Evolutionary conservation across 2,888 invertebrate species (phyloP).

Genomic region (Strigamia transsilvanica): DNA sequence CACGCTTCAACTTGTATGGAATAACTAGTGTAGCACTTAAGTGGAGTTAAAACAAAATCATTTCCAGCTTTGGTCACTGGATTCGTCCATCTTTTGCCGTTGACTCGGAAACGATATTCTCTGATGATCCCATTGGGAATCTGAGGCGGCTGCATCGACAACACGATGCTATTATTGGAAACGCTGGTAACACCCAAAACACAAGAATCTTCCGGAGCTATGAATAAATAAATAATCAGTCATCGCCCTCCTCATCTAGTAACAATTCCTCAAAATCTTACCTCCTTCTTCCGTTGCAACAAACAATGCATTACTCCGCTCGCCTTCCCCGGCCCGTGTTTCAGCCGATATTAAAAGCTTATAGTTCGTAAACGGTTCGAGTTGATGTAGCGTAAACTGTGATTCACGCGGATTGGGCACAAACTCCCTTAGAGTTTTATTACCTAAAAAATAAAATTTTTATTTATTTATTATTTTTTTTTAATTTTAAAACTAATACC

Average conservation of each 20-base stretch:
- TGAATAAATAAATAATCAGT: neutral
- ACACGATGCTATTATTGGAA: constrained; percentile 52
- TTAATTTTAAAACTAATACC: constrained; percentile 36
- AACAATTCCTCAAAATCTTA: neutral
- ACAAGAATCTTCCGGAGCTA: constrained; percentile 52
- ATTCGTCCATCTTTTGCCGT: constrained; percentile 27
- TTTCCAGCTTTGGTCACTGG: neutral
- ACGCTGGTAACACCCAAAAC: constrained; percentile 43
- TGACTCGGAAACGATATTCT: constrained; percentile 21
- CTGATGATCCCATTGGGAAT: constrained; percentile 56
- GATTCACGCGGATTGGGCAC: constrained; percentile 28
- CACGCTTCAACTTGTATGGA: constrained; percentile 64
- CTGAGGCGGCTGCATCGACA: constrained; percentile 55
- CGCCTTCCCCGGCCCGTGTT: constrained; percentile 67
- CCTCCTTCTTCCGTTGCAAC: constrained; percentile 52
- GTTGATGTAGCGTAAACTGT: constrained; percentile 62
- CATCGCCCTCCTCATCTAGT: too few species aligned
- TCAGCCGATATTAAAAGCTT: constrained; percentile 74
- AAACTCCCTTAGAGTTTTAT: neutral
- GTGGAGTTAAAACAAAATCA: constrained; percentile 8
- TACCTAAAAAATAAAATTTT: neutral
- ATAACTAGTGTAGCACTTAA: constrained; percentile 52
- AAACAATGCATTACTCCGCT: constrained; percentile 53
- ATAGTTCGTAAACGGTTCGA: constrained; percentile 80
- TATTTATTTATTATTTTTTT: neutral